Percentiles rank a stretch among this genome's conserved stretches.
phyloP scores from a whole-genome alignment of 1,140 invertebrate genomes.

The Dufourea novaeangliae region DNA sequence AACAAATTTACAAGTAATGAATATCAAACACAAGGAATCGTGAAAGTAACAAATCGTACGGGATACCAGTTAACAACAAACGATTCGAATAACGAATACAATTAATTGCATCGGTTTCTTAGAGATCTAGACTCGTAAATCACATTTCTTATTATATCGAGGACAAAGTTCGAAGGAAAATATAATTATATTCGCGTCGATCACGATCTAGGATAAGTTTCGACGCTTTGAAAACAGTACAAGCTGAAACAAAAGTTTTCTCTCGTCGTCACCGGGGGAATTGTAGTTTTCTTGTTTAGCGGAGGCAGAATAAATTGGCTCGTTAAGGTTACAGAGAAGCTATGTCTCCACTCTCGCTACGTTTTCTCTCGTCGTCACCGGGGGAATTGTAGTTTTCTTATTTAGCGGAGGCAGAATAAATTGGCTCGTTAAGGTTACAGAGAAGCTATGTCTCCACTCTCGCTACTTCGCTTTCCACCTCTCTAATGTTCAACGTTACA shows the following conservation, averaged over 20 bases:
- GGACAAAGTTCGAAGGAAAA: background rate
- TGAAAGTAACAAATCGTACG: background rate
- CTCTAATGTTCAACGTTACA: background rate
- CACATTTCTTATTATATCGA: background rate
- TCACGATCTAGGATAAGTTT: too few species aligned
- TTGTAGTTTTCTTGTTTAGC: background rate
- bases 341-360: background rate
- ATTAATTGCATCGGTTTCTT: background rate
- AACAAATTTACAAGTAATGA: background rate
- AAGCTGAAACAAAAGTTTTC: too few species aligned
- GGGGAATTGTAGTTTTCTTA: background rate
- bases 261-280: too few species aligned
- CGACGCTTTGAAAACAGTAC: too few species aligned
- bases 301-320: background rate
- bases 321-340: background rate
- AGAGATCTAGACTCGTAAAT: background rate
- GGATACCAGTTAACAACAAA: background rate
- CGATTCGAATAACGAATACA: background rate
- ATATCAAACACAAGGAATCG: background rate
- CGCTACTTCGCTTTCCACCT: background rate
- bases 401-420: background rate
- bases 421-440: background rate
- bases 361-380: too few species aligned
- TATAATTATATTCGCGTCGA: too few species aligned
- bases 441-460: background rate